Evolutionary conservation across 2,113 vertebrate genomes (phyloP).

Genomic region (Etia nguti): DNA sequence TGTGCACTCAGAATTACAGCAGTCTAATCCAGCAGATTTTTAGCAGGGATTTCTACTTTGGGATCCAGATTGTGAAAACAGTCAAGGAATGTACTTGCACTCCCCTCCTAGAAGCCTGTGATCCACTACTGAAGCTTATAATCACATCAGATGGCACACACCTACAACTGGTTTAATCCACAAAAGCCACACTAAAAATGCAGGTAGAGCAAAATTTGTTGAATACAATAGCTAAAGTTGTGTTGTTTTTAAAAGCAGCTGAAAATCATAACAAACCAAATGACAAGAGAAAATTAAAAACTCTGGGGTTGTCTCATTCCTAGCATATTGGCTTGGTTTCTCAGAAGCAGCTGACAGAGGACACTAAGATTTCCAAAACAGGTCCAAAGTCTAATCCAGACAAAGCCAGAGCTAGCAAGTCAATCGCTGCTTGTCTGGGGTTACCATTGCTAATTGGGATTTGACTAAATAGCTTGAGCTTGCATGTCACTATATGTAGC

Average conservation of each 20-base stretch:
- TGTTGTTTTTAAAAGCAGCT: not conserved
- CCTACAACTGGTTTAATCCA: not conserved
- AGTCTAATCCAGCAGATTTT: conserved; percentile 54
- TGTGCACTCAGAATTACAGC: conserved; percentile 42
- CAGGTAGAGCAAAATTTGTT: not conserved
- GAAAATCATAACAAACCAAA: not conserved
- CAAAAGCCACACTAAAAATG: not conserved
- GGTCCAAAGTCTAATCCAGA: conserved; percentile 48
- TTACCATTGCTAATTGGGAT: conserved; percentile 55
- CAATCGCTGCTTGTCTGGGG: conserved; percentile 16
- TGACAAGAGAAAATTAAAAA: not conserved
- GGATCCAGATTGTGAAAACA: conserved; percentile 7
- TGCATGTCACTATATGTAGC: conserved; percentile 6
- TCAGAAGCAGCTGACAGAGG: not conserved
- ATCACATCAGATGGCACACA: not conserved
- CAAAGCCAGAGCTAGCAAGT: conserved; percentile 38
- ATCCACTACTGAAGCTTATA: conserved; percentile 1
- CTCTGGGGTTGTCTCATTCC: not conserved
- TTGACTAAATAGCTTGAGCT: conserved; percentile 47
- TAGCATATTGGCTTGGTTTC: not conserved
- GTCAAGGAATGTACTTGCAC: conserved; percentile 11
- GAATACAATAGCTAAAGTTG: not conserved
- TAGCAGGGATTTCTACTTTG: conserved; percentile 50
- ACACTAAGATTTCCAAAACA: conserved; percentile 21
- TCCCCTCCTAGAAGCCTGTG: not conserved